Base-by-base conservation (phyloP, 2,888 invertebrate species). In the Hedychridium roseum region DNA sequence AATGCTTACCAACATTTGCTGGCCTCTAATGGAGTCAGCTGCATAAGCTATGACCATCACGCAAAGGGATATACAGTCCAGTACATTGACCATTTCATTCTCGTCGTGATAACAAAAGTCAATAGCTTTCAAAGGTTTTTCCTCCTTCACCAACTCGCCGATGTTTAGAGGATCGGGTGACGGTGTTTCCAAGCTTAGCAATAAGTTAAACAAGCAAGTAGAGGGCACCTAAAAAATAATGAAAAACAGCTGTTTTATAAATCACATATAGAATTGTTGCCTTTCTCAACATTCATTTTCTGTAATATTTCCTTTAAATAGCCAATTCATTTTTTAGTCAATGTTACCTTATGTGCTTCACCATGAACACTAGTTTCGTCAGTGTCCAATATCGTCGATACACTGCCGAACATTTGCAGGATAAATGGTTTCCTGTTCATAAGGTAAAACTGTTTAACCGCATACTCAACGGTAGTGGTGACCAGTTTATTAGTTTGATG, bases 71-170 rank as follows among this genome's bases (percentile, higher is more conserved):
- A 99, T 94, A 66, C 97, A 97, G 76, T 99, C 98, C 52, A 98
- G 81, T 4, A 99, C 92, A 6, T 93, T 94, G 41, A 98, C 97
- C 84, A 95, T 94, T 78, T 97, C 97, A 40, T 95, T 91, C 74
- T 99, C 98, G 75, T 98, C 97, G 62, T 97, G 91, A 78, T 99
- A 99, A 79, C 99, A 99, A 80, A 99, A 97, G 81, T 99, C 99
- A 41, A 97, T 91, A 0, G 97, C 94, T 76, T 94, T 92, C 11
- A 97, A 81, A 0, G 94, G 94, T 65, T 93, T 93, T 12, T 92
- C 92, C 70, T 90, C 95, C 77, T 95, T 96, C 1, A 94, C 93
- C 12, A 94, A 78, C 73, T 94, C 94, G 1, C 92, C 92, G 59
- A 97, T 96, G 75, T 96, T 94, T 0, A 97, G 82, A 0, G 95